A percentile compares a stretch with the other conserved stretches of the same genome.
phyloP scores from a whole-genome alignment of 2,797 vertebrate genomes.

The Schizothorax lantsangensis region DNA sequence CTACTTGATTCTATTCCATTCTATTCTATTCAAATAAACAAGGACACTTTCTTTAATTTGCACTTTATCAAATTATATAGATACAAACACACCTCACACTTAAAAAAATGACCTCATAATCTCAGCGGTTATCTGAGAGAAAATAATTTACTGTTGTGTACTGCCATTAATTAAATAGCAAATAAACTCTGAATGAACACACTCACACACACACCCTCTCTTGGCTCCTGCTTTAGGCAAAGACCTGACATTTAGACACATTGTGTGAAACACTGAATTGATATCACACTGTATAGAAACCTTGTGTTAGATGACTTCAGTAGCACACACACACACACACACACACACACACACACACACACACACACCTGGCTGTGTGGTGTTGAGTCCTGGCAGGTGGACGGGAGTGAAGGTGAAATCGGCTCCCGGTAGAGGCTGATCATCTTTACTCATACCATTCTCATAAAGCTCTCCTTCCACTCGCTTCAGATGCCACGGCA shows the following conservation, averaged over 20 bases:
- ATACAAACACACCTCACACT: neutral
- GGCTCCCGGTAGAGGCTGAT: slow-evolving; percentile 75
- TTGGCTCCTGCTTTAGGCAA: slow-evolving; percentile 12
- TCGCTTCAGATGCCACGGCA: slow-evolving; percentile 88
- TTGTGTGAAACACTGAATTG: slow-evolving; percentile 9
- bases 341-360: slow-evolving; percentile 64
- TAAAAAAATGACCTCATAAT: slow-evolving; percentile 17
- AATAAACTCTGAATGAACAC: slow-evolving; percentile 47
- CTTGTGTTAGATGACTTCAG: slow-evolving; percentile 1
- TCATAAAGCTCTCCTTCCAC: slow-evolving; percentile 86
- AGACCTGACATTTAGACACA: neutral
- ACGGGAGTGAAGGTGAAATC: slow-evolving; percentile 83
- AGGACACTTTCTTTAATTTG: neutral
- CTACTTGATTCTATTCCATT: neutral
- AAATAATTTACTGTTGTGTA: slow-evolving; percentile 46
- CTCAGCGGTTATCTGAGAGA: slow-evolving; percentile 37
- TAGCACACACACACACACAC: slow-evolving; percentile 43
- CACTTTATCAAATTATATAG: slow-evolving; percentile 13
- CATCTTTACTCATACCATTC: slow-evolving; percentile 87
- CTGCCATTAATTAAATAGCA: slow-evolving; percentile 52
- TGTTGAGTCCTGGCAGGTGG: slow-evolving; percentile 82
- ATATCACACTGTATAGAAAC: slow-evolving; percentile 5
- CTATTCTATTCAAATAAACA: slow-evolving; percentile 12
- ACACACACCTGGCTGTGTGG: slow-evolving; percentile 79
- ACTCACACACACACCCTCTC: neutral